Evolutionary conservation across 2,797 vertebrate species (phyloP), one percentile per base, ranked within the genome.

Genomic region (Pangasius sanitwongsei): DNA sequence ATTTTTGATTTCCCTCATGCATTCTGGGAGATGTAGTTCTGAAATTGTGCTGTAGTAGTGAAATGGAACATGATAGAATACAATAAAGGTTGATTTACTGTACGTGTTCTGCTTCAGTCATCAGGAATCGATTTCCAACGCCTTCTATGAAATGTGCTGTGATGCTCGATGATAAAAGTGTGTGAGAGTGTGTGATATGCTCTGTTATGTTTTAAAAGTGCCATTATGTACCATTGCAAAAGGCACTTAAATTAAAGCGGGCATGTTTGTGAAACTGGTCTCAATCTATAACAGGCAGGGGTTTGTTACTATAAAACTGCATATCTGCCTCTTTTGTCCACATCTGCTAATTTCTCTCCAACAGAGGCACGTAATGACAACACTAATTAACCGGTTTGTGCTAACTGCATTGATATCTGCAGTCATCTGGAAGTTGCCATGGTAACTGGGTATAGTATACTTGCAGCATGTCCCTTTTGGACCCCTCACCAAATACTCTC

Each of bases 1-100:
- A 83, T 59, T 65, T 48, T 77, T 37, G 34, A 53, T 86, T 82
- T 88, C 41, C 50, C 87, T 69, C 23, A 57, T 23, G 75, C 28
- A 41, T 70, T 81, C 50, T 81, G 34, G 65, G 78, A 34, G 50
- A 31, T 44, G 53, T 25, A 18, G 12, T 83, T 87, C 50, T 57
- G 53, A 83, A 69, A 81, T 69, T 81, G 50, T 41, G 65, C 50
- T 57, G 31, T 72, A 70, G 63, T 50, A 50, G 20, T 70, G 50
- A 48, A 85, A 55, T 53, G 50, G 53, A 69, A 55, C 84, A 37
- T 37, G 50, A 34, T 53, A 50, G 69, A 69, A 72, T 72, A 72
- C 84, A 85, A 85, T 53, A 83, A 63, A 83, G 81, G 23, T 83
- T 5, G 25, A 63, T 65, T 83, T 83, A 44, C 59, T 83, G 57